Conservation (phyloP, 2,797 vertebrate genomes). For the Chelon labrosus region DNA sequence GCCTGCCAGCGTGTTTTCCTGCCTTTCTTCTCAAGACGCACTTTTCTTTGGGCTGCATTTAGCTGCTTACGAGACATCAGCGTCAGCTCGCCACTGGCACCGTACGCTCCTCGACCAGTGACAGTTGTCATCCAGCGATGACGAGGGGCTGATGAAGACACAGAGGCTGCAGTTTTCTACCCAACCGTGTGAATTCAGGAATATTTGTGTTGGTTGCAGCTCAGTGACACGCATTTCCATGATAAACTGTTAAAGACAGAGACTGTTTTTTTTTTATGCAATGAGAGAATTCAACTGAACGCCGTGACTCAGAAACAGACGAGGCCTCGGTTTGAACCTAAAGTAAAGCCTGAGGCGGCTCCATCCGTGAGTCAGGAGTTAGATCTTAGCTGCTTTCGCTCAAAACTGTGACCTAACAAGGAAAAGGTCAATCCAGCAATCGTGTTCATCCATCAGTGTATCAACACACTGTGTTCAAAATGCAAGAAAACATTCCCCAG, state of each 20-base stretch:
- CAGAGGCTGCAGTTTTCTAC: background rate
- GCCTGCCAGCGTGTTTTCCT: background rate
- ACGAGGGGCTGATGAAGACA: conserved; percentile 4
- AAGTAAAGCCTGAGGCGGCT: conserved; percentile 36
- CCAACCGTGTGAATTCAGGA: background rate
- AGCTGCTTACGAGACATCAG: conserved; percentile 62
- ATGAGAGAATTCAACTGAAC: background rate
- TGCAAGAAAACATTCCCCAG: too few relatives aligned
- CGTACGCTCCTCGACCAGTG: conserved; percentile 30
- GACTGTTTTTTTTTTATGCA: background rate
- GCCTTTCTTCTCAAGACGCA: background rate
- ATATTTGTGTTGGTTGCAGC: background rate
- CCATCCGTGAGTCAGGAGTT: conserved; percentile 21
- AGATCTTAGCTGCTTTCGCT: conserved; percentile 8
- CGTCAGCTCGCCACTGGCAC: conserved; percentile 39
- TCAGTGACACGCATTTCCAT: background rate
- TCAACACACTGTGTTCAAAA: too few relatives aligned
- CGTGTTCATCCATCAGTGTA: too few relatives aligned
- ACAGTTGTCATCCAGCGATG: conserved; percentile 33
- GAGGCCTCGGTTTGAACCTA: conserved; percentile 32
- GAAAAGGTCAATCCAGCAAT: background rate
- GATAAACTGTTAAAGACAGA: background rate
- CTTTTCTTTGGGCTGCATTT: conserved; percentile 37
- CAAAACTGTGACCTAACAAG: background rate
- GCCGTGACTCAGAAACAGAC: conserved; percentile 38